These are phyloP conservation scores for Cactoblastis cactorum DNA, from an alignment of 2,888 invertebrate species.

Conservation along the genomic window DNA sequence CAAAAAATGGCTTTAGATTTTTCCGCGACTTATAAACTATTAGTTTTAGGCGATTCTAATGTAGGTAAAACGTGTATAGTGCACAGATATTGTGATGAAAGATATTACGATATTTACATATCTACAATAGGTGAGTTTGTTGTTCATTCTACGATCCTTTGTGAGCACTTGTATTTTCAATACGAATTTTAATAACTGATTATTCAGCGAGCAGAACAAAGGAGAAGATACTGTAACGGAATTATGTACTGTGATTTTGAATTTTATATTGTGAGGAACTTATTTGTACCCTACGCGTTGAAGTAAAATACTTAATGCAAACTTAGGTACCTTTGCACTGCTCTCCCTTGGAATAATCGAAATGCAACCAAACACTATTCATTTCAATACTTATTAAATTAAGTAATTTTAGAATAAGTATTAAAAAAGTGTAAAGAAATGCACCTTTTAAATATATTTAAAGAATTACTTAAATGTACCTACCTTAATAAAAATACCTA, in stretches of 20 bases:
- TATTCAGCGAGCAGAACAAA: slow-evolving; percentile 38
- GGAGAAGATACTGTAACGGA: slow-evolving; percentile 9
- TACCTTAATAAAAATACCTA: no score
- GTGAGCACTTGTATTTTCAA: slow-evolving; percentile 46
- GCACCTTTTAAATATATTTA: no score
- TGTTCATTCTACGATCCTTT: slow-evolving; percentile 60
- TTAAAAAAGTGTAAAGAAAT: no score
- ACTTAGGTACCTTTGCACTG: no score
- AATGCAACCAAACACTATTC: no score
- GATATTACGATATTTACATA: slow-evolving; percentile 94
- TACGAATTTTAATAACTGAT: not conserved
- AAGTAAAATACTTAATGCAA: no score
- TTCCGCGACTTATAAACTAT: slow-evolving; percentile 91
- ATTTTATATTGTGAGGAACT: no score
- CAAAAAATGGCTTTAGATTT: slow-evolving; percentile 90
- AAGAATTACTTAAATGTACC: no score
- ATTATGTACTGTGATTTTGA: not conserved
- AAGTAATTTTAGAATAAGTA: no score
- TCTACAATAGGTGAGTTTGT: slow-evolving; percentile 90
- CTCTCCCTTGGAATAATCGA: no score
- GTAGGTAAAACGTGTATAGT: slow-evolving; percentile 95
- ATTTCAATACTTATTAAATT: no score
- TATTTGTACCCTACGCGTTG: no score
- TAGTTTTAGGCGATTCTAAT: slow-evolving; percentile 93
- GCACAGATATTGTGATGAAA: slow-evolving; percentile 93